Base-by-base conservation (phyloP, 2,113 vertebrate genomes). In the Pyxicephalus adspersus region DNA sequence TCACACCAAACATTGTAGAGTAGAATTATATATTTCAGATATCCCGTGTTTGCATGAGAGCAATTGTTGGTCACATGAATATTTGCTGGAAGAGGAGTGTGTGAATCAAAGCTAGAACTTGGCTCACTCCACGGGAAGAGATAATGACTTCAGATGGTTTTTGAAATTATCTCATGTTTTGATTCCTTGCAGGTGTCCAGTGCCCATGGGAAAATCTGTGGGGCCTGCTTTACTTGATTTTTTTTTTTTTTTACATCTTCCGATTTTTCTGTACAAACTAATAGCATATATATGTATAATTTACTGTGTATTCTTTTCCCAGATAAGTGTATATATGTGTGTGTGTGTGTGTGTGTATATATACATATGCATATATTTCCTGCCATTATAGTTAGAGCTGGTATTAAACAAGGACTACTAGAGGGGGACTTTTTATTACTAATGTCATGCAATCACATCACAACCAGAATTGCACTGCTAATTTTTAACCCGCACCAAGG, bases 121-220 rank as follows among this genome's bases (percentile, higher is more conserved):
- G 75, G 75, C 75, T 55, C 25, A 4, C 61, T 31, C 0, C 20
- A 18, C 17, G 25, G 38, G 50, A 52, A 77, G 74, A 76, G 61
- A 77, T 77, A 77, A 77, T 77, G 75, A 77, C 50, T 65, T 77
- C 26, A 31, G 61, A 77, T 64, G 61, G 22, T 52, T 77, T 54
- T 54, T 54, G 61, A 77, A 65, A 77, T 65, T 52, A 64, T 77
- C 61, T 64, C 22, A 51, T 77, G 60, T 77, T 64, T 65, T 77
- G 25, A 64, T 76, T 64, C 72, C 38, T 28, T 77, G 75, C 75
- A 77, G 75, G 75, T 77, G 75, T 77, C 45, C 45, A 31, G 38
- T 18, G 19, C 26, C 50, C 61, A 50, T 77, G 75, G 75, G 75
- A 77, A 77, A 64, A 63, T 23, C 5, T 50, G 28, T 52, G 25